A percentile compares a stretch with the other conserved stretches of the same genome.
phyloP scores from a whole-genome alignment of 2,888 invertebrate genomes.

The Orchestes rusci region DNA sequence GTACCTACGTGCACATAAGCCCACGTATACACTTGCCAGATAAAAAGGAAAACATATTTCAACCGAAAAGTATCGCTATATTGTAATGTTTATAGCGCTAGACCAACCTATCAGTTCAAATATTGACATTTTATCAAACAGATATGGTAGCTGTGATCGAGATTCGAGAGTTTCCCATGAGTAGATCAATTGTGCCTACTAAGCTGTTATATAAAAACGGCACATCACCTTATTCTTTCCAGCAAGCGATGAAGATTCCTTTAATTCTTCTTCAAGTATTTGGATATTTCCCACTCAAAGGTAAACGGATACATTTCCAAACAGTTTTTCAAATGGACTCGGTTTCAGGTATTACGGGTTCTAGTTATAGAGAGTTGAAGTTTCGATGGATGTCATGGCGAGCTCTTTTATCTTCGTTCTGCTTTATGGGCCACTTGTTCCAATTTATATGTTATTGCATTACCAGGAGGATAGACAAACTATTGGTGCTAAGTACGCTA shows the following conservation, averaged over 20 bases:
- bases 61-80: too few relatives aligned
- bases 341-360: conserved; percentile 1
- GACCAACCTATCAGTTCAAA: too few relatives aligned
- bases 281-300: conserved; percentile 26
- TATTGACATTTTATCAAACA: too few relatives aligned
- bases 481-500: conserved; percentile 12
- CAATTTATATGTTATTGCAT: conserved; percentile 9
- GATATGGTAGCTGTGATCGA: conserved; percentile 3
- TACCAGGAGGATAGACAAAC: conserved; percentile 6
- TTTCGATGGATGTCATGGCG: conserved; percentile 26
- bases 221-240: conserved; percentile 13
- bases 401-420: conserved; percentile 19
- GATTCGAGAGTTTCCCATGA: conserved; percentile 4
- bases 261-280: conserved; percentile 26
- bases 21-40: too few relatives aligned
- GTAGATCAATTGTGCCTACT: background rate
- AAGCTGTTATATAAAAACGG: conserved; percentile 9
- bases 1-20: too few relatives aligned
- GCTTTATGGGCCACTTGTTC: conserved; percentile 12
- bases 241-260: conserved; percentile 16
- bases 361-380: conserved; percentile 11
- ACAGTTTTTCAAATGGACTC: background rate
- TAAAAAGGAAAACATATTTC: too few relatives aligned
- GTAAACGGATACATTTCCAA: conserved; percentile 11
- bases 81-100: too few relatives aligned